Evolutionary conservation across 2,113 vertebrate species (phyloP), one percentile per base, ranked within the genome.

Genomic region (Anhinga rufa): DNA sequence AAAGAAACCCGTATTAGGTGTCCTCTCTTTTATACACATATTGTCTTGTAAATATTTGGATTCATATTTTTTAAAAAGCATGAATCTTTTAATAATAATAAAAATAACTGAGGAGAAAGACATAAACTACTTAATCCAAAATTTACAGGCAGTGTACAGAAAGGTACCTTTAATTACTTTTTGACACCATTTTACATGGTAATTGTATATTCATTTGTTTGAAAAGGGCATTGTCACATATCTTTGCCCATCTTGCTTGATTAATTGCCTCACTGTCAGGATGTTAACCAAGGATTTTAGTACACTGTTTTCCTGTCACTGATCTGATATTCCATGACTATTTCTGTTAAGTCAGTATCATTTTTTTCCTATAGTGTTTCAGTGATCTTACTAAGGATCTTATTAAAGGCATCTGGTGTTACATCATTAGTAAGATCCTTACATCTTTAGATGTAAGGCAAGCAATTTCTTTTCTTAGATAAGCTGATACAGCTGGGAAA

Each of bases 211-310:
- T 65, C 88, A 94, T 93, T 94, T 93, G 49, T 79, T 95, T 97
- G 97, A 96, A 96, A 97, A 97, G 94, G 87, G 88, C 95, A 96
- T 87, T 93, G 93, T 95, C 92, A 84, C 95, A 49, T 89, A 94
- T 89, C 88, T 88, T 96, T 92, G 74, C 75, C 82, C 79, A 94
- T 96, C 91, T 92, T 82, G 61, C 92, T 91, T 92, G 93, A 96
- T 95, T 96, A 97, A 96, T 96, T 93, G 10, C 80, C 61, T 92
- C 57, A 71, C 88, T 93, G 92, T 92, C 96, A 96, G 92, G 88
- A 75, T 76, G 83, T 93, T 94, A 95, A 92, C 57, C 49, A 84
- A 92, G 91, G 83, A 92, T 92, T 95, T 88, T 52, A 38, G 61
- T 84, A 82, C 31, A 93, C 60, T 86, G n/a, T 78, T 93, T 86